Evolutionary conservation across 2,113 vertebrate genomes (phyloP), one percentile per base, ranked within the genome.

Genomic region (Pelecanus crispus): DNA sequence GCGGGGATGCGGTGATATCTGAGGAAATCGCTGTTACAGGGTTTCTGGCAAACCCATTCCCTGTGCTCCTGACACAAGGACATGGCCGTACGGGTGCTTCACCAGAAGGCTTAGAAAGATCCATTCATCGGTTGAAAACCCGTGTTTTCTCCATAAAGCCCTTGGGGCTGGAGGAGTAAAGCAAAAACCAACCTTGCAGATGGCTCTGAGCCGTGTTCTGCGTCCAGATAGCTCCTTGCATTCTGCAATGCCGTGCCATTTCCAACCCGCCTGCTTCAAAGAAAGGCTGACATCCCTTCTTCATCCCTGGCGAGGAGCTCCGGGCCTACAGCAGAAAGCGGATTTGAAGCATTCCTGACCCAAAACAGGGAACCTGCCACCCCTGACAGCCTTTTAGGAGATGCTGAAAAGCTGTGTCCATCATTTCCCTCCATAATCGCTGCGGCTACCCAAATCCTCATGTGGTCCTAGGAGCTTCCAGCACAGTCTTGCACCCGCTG

Each of bases 241-340:
- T 96, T 93, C 88, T 53, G 12, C 3, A 2, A 1, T 87, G 78
- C 88, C 9, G 1, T 7, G 78, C 49, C 8, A 0, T n/a, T 61
- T 42, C 85, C 68, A 42, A 25, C 86, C 32, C 5, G 4, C 74
- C 66, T 28, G 31, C 72, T 78, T 53, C 72, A 28, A 70, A 50
- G 84, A 24, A 18, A 40, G 24, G 20, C 59, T n/a, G 61, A 36
- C 18, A 21, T 71, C 28, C 34, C 26, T 10, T 28, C 77, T 31
- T 7, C 49, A 29, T 38, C 50, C 47, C 44, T 17, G 5, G 28
- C 6, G 2, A 40, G 50, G 17, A 81, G 52, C 78, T 80, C 25
- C 0, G 0, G 50, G 40, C 36, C 12, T 0, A 4, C n/a, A 24
- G 44, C 1, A 13, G 38, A 49, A 19, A 42, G 1, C 0, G 8